Evolutionary conservation across 2,113 vertebrate species (phyloP), one percentile per base, ranked within the genome.

Genomic region (Galeopterus variegatus): DNA sequence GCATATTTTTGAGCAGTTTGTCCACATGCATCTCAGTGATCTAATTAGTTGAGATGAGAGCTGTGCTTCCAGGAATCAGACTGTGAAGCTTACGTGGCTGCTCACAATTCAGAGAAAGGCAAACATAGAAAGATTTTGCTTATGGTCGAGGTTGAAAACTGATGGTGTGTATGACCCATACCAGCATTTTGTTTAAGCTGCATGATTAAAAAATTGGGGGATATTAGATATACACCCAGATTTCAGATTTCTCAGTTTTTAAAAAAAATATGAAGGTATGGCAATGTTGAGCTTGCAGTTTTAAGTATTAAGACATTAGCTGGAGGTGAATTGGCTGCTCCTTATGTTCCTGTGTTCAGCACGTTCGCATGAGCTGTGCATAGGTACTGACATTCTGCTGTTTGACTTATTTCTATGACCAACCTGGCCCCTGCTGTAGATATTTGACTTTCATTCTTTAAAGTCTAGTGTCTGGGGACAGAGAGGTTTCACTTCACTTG

Each of bases 31-130:
- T 83, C 69, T 96, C 52, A 69, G 69, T 69, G 90, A 88, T 95
- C 86, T 95, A 65, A 94, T 97, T 94, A 96, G 72, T 91, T 0
- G 79, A 97, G 95, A 93, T 84, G 83, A 95, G 96, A 93, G 48
- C 48, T 87, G 93, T 28, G 70, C 80, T 97, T 97, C 93, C 93
- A 89, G 96, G 96, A 97, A 95, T 87, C 86, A 94, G 89, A 52
- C 48, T 36, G 36, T 19, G 56, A 92, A 83, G 67, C 45, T 92
- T 45, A 33, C n/a, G 48, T 0, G 54, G 33, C 86, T 93, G 73
- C 91, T 79, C 76, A 94, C 62, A 87, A 93, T 86, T 73, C 65
- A 97, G 91, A 90, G 15, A 90, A 82, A 69, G 56, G 48, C 76
- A 89, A 86, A 52, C 75, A 75, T 48, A 11, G 18, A 21, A 88